A percentile compares a stretch with the other conserved stretches of the same genome.
Evolutionary conservation across 1,140 invertebrate genomes (phyloP).

Genomic region (Fopius arisanus): DNA sequence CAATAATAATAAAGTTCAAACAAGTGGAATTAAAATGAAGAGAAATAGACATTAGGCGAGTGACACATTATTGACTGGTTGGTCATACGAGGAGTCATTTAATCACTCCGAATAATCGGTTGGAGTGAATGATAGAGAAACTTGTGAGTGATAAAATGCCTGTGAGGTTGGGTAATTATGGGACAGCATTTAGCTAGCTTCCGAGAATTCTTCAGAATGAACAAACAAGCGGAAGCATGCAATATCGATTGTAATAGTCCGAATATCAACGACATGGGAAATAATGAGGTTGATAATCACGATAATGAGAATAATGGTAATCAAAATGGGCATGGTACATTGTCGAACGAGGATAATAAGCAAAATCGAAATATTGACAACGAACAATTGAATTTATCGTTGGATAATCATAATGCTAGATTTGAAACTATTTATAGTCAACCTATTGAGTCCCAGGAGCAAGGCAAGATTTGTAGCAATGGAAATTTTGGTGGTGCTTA

Average conservation of each 20-base stretch:
- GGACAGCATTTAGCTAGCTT: constrained; percentile 66
- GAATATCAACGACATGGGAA: constrained; percentile 38
- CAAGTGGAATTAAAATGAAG: not conserved
- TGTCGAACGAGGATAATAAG: constrained; percentile 48
- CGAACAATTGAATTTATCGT: constrained; percentile 50
- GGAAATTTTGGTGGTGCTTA: constrained; percentile 50
- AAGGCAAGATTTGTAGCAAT: constrained; percentile 52
- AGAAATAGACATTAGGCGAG: not conserved
- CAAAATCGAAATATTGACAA: constrained; percentile 53
- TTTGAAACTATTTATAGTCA: constrained; percentile 63
- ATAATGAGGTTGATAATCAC: constrained; percentile 39
- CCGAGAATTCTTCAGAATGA: constrained; percentile 62
- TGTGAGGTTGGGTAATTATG: constrained; percentile 56
- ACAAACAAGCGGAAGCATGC: constrained; percentile 45
- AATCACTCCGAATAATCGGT: not conserved
- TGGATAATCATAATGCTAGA: constrained; percentile 63
- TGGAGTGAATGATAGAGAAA: not conserved
- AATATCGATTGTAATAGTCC: not conserved
- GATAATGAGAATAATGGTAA: constrained; percentile 58
- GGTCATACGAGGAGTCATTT: too few species aligned
- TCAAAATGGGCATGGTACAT: constrained; percentile 5
- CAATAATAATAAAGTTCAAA: not conserved
- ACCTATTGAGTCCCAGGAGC: constrained; percentile 53
- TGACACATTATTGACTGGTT: not conserved
- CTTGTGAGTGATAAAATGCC: constrained; percentile 53